Conservation (phyloP, 2,888 invertebrate species). For the Tethea ocularis region DNA sequence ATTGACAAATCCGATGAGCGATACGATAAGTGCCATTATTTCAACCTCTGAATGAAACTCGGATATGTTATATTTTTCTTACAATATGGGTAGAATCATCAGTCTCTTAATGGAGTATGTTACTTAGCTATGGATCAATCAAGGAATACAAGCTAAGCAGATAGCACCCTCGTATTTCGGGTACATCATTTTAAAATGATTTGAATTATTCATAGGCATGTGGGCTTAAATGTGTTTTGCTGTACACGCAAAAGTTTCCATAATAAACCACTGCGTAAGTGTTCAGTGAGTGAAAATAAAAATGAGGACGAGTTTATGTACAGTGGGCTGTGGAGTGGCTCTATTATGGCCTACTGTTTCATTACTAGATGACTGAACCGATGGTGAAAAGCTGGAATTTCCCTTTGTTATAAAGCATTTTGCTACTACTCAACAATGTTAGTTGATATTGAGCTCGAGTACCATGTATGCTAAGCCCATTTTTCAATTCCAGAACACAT, state of each 20-base stretch:
- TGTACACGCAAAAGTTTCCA: constrained; percentile 40
- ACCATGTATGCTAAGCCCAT: constrained; percentile 19
- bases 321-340: constrained; percentile 41
- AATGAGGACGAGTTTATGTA: constrained; percentile 47
- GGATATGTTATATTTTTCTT: too few relatives aligned
- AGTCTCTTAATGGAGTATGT: neutral
- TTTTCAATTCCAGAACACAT: constrained; percentile 17
- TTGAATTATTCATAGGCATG: constrained; percentile 28
- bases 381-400: constrained; percentile 60
- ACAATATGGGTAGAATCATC: too few relatives aligned
- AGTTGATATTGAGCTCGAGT: constrained; percentile 20
- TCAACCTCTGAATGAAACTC: too few relatives aligned
- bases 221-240: constrained; percentile 49
- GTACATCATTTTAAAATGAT: neutral
- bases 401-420: constrained; percentile 66
- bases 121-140: neutral
- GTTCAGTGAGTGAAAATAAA: constrained; percentile 61
- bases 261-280: constrained; percentile 50
- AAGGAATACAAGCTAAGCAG: neutral
- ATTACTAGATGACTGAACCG: constrained; percentile 73
- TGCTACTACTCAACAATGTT: constrained; percentile 32
- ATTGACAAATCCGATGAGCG: too few relatives aligned
- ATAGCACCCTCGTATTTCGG: neutral
- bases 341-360: constrained; percentile 54
- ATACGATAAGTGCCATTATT: too few relatives aligned